A percentile compares a stretch with the other conserved stretches of the same genome.
Evolutionary conservation across 2,888 invertebrate genomes (phyloP).

Genomic region (Nipponacmea schrenckii): DNA sequence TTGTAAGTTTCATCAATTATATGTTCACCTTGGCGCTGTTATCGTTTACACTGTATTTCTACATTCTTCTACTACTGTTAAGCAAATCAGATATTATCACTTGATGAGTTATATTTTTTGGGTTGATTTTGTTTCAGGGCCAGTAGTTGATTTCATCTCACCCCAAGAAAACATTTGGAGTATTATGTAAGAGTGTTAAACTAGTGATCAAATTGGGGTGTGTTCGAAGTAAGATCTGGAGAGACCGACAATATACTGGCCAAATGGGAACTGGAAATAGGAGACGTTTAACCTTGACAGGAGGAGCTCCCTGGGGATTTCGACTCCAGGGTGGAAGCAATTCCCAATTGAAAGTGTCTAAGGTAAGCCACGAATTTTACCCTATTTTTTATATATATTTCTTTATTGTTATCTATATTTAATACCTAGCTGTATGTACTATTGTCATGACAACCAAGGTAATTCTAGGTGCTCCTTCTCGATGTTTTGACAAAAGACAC

Average conservation of each 20-base stretch:
- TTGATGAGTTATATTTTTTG: no score
- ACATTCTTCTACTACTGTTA: no score
- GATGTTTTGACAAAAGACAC: no score
- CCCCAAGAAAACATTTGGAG: not conserved
- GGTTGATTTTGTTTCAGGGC: conserved; percentile 2
- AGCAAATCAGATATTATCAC: no score
- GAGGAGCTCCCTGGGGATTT: conserved; percentile 67
- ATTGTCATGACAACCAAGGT: no score
- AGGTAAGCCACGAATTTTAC: conserved; percentile 51
- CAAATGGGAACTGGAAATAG: conserved; percentile 53
- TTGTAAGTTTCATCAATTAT: no score
- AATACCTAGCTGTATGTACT: no score
- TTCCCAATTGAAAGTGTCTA: conserved; percentile 61
- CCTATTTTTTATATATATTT: no score
- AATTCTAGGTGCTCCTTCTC: no score
- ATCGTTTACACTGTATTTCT: no score
- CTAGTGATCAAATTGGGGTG: not conserved
- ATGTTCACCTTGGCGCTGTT: no score
- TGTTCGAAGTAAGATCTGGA: not conserved
- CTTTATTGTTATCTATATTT: no score
- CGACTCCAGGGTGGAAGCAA: conserved; percentile 64
- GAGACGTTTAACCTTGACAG: conserved; percentile 51
- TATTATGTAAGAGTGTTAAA: not conserved
- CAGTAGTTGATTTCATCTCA: not conserved
- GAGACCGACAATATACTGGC: conserved; percentile 2